Evolutionary conservation across 2,888 invertebrate genomes (phyloP).

Genomic region (Reticulitermes lucifugus): DNA sequence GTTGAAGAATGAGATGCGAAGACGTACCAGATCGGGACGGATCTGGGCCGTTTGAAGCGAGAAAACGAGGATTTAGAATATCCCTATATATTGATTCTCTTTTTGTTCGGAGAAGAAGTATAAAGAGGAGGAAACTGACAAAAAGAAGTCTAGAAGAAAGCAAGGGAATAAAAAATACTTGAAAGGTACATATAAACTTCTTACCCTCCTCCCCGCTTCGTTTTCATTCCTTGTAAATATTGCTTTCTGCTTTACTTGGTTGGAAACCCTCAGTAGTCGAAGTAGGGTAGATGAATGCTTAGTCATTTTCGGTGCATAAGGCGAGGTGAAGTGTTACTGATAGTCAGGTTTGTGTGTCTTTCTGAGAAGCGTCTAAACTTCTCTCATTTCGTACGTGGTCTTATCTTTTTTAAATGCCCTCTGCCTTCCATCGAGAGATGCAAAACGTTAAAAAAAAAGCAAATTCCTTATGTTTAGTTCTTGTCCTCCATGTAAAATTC

Average conservation of each 20-base stretch:
- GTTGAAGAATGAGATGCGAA: conserved; percentile 14
- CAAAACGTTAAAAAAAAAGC: neutral
- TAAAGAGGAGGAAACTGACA: neutral
- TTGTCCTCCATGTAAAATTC: too few species aligned
- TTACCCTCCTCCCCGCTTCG: neutral
- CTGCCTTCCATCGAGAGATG: neutral
- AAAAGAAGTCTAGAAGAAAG: neutral
- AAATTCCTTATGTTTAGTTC: too few species aligned
- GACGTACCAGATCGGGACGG: neutral
- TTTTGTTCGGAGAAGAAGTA: conserved; percentile 1
- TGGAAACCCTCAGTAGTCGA: neutral
- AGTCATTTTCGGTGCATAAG: neutral
- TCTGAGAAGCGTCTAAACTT: neutral
- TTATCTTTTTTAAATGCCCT: neutral
- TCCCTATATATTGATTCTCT: conserved; percentile 11
- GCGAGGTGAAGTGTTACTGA: neutral
- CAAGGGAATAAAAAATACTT: neutral
- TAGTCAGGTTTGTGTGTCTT: neutral
- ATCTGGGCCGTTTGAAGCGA: conserved; percentile 7
- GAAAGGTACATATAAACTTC: neutral
- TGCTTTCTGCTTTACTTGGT: neutral
- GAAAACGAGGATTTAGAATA: conserved; percentile 11
- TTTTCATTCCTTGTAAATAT: conserved; percentile 2
- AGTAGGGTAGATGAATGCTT: neutral
- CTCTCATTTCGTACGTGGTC: neutral